These are phyloP conservation scores for Agrochola lota DNA, from an alignment of 2,888 invertebrate genomes.

Conservation along the genomic window DNA sequence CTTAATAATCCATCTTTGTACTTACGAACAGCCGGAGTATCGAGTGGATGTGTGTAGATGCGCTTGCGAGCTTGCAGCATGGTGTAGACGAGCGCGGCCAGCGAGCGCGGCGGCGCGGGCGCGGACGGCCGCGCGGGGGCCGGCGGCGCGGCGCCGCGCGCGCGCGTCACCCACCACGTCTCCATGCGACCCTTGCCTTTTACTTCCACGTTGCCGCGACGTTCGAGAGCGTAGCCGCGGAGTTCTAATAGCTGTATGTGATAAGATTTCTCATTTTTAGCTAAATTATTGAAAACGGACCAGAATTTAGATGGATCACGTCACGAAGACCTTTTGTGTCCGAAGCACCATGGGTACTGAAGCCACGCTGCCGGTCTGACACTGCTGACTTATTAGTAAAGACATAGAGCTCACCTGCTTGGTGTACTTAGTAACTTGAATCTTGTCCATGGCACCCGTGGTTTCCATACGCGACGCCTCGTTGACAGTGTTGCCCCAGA, in stretches of 20 bases:
- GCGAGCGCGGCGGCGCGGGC: conserved; percentile 92
- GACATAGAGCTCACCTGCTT: conserved; percentile 90
- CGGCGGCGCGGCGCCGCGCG: conserved; percentile 89
- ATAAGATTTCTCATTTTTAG: background rate
- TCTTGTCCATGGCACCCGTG: conserved; percentile 96
- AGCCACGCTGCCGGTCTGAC: background rate
- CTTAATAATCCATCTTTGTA: conserved; percentile 4
- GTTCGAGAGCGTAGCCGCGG: conserved; percentile 93
- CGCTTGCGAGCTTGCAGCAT: conserved; percentile 96
- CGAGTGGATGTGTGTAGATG: conserved; percentile 88
- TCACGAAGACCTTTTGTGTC: background rate
- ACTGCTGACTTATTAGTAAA: background rate
- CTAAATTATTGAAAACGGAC: background rate
- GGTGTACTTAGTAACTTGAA: conserved; percentile 96
- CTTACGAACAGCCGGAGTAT: conserved; percentile 73
- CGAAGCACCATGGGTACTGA: background rate
- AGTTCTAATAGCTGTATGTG: conserved; percentile 93
- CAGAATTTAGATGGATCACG: background rate
- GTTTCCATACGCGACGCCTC: conserved; percentile 99
- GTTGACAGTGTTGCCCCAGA: conserved; percentile 99
- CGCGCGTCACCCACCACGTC: conserved; percentile 96
- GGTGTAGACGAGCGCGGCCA: conserved; percentile 96
- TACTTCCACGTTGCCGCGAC: conserved; percentile 96
- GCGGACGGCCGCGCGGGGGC: conserved; percentile 90
- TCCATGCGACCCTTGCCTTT: conserved; percentile 99